phyloP scores from a whole-genome alignment of 1,140 invertebrate species.

The Euschistus heros region DNA sequence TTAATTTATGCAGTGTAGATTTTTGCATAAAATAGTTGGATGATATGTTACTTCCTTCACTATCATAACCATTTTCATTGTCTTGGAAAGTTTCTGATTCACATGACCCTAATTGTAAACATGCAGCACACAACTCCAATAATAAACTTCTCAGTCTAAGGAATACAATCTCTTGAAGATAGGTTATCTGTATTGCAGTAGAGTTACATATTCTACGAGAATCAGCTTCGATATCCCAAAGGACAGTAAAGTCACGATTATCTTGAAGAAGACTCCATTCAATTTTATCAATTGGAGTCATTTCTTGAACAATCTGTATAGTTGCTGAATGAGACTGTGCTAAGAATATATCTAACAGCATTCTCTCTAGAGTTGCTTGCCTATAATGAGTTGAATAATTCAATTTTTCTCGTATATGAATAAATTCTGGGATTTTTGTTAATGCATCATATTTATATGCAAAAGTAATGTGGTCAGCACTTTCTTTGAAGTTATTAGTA shows the following conservation, averaged over 20 bases:
- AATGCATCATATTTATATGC: constrained; percentile 92
- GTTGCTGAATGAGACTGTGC: constrained; percentile 33
- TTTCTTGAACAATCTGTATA: constrained; percentile 35
- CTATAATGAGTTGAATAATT: constrained; percentile 75
- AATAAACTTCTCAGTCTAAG: constrained; percentile 25
- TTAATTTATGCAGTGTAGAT: background rate
- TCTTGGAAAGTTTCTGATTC: background rate
- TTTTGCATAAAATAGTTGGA: constrained; percentile 1
- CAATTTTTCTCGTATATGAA: constrained; percentile 68
- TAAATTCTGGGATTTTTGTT: constrained; percentile 81
- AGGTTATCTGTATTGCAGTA: constrained; percentile 22
- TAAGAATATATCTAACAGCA: constrained; percentile 62
- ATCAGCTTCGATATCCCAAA: constrained; percentile 25
- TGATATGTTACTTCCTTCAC: constrained; percentile 7
- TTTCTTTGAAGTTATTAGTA: constrained; percentile 75
- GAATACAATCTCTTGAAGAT: constrained; percentile 23
- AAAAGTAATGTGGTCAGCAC: constrained; percentile 79
- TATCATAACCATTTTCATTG: background rate
- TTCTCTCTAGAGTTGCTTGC: constrained; percentile 61
- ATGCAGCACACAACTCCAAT: constrained; percentile 18
- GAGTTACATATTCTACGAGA: constrained; percentile 18
- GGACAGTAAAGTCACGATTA: constrained; percentile 46
- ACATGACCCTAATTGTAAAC: constrained; percentile 1
- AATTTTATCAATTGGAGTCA: constrained; percentile 45
- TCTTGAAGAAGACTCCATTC: constrained; percentile 43